Conservation (phyloP, 2,888 invertebrate genomes). For the Hofmannophila pseudospretella region DNA sequence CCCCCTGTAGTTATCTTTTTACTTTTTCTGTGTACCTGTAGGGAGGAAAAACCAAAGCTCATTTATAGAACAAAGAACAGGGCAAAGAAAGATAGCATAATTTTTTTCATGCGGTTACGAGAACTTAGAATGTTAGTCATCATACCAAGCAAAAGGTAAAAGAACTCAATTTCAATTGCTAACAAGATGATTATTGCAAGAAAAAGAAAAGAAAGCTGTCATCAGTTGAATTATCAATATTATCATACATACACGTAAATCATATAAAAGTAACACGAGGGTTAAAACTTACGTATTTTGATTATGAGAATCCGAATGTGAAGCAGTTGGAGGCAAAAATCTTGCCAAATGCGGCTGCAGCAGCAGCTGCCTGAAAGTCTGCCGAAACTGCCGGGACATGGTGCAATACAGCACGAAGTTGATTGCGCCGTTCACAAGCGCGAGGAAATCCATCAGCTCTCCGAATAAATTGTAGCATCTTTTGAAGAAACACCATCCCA, state of each 20-base stretch:
- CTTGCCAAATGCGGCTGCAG: slow-evolving; percentile 80
- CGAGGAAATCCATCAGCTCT: slow-evolving; percentile 93
- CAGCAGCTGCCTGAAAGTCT: slow-evolving; percentile 85
- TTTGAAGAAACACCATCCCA: slow-evolving; percentile 84
- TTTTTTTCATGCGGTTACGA: background rate
- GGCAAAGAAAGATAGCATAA: background rate
- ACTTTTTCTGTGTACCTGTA: slow-evolving; percentile 65
- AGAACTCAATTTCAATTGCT: too few species aligned
- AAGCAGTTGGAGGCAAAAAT: slow-evolving; percentile 76
- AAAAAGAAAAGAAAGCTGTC: too few species aligned
- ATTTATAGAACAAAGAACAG: slow-evolving; percentile 19
- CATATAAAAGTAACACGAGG: too few species aligned
- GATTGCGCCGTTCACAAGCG: slow-evolving; percentile 93
- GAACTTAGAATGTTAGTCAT: background rate
- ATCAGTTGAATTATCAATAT: too few species aligned
- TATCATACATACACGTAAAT: too few species aligned
- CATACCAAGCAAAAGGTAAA: too few species aligned
- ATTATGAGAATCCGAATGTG: slow-evolving; percentile 80
- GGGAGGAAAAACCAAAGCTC: slow-evolving; percentile 42
- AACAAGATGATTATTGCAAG: too few species aligned
- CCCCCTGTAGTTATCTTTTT: slow-evolving; percentile 59
- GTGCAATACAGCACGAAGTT: slow-evolving; percentile 96
- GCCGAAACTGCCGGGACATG: slow-evolving; percentile 95
- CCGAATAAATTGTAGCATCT: slow-evolving; percentile 89
- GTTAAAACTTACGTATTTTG: slow-evolving; percentile 79